These are phyloP conservation scores for Lepus timidus DNA, from an alignment of 2,113 vertebrate genomes.

Conservation along the genomic window DNA sequence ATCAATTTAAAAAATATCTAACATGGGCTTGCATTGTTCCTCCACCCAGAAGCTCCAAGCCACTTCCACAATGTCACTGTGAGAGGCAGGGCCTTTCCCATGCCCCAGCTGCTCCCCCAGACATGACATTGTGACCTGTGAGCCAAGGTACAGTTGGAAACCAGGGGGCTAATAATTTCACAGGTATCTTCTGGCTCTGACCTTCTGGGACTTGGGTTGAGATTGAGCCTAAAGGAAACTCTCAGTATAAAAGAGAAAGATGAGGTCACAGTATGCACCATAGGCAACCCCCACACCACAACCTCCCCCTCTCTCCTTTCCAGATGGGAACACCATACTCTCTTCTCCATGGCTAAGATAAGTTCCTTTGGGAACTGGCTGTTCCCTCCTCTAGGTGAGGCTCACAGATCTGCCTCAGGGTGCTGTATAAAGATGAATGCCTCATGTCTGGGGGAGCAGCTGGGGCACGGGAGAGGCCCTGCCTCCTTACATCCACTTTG, in stretches of 20 bases:
- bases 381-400: neutral
- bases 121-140: neutral
- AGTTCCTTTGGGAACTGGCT: neutral
- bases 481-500: neutral
- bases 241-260: neutral
- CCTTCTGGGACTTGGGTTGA: neutral
- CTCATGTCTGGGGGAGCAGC: neutral
- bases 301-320: neutral
- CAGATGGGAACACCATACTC: neutral
- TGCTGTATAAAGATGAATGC: neutral
- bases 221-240: neutral
- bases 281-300: neutral
- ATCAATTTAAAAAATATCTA: neutral
- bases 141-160: neutral
- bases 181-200: neutral
- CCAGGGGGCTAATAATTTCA: neutral
- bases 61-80: neutral
- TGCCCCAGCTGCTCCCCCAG: too few relatives aligned
- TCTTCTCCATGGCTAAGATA: neutral
- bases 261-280: neutral
- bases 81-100: too few relatives aligned
- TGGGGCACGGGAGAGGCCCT: too few relatives aligned
- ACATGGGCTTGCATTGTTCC: neutral
- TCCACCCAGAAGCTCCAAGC: neutral
- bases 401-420: neutral